phyloP scores from a whole-genome alignment of 2,888 invertebrate genomes.

The Synergus umbraculus region DNA sequence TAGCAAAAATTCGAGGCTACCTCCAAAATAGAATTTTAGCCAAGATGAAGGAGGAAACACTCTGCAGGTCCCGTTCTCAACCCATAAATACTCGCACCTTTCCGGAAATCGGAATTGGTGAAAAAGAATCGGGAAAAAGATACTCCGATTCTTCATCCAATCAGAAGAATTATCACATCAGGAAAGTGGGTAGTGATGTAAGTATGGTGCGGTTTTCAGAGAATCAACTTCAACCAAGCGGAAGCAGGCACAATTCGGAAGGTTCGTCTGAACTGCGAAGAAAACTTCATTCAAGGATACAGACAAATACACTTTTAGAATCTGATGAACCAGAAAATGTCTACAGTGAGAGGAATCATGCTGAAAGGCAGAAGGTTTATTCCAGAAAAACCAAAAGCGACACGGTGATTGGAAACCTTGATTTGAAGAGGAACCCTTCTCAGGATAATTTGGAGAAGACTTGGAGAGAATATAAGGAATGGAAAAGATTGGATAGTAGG shows the following conservation, averaged over 20 bases:
- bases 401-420: slow-evolving; percentile 58
- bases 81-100: not conserved
- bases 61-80: slow-evolving; percentile 40
- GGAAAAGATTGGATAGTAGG: slow-evolving; percentile 64
- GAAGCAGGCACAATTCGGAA: slow-evolving; percentile 25
- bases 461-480: slow-evolving; percentile 71
- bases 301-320: slow-evolving; percentile 48
- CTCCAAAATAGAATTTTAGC: slow-evolving; percentile 63
- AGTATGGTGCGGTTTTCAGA: slow-evolving; percentile 51
- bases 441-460: slow-evolving; percentile 67
- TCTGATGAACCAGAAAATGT: slow-evolving; percentile 52
- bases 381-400: slow-evolving; percentile 69
- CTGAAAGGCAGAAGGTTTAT: slow-evolving; percentile 66
- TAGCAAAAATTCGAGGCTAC: slow-evolving; percentile 62
- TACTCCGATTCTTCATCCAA: slow-evolving; percentile 59
- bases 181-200: slow-evolving; percentile 68
- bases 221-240: not conserved
- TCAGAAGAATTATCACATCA: slow-evolving; percentile 59
- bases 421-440: slow-evolving; percentile 61
- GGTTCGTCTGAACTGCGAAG: not conserved
- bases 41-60: slow-evolving; percentile 64
- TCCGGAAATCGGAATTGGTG: not conserved
- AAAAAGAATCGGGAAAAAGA: slow-evolving; percentile 59
- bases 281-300: slow-evolving; percentile 28
- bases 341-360: slow-evolving; percentile 51